These are phyloP conservation scores for Chionis minor DNA, from an alignment of 2,113 vertebrate genomes.

Conservation along the genomic window DNA sequence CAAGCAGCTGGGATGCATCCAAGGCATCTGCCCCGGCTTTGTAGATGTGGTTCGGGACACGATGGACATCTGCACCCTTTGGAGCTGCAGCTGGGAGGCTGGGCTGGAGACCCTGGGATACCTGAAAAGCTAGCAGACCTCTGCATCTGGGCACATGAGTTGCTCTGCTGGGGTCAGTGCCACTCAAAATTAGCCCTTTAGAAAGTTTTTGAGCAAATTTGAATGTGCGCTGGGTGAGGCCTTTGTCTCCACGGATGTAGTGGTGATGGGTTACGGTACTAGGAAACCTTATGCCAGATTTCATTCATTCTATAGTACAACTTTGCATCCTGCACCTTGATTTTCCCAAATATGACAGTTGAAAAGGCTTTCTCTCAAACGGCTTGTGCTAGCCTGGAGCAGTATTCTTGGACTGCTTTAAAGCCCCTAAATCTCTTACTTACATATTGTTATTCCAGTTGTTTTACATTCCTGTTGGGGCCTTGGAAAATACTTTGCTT, in stretches of 20 bases:
- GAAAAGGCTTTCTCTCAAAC: not conserved
- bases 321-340: not conserved
- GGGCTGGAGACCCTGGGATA: not conserved
- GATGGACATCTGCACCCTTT: not conserved
- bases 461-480: not conserved
- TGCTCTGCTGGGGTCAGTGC: not conserved
- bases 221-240: not conserved
- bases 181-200: not conserved
- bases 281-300: not conserved
- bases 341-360: not conserved
- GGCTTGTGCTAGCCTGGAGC: not conserved
- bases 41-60: not conserved
- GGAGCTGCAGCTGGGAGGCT: not conserved
- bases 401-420: not conserved
- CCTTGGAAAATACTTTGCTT: not conserved
- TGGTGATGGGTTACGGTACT: not conserved
- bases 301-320: not conserved
- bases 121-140: not conserved
- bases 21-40: not conserved
- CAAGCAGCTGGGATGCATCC: not conserved
- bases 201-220: not conserved
- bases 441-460: not conserved
- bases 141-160: rapidly evolving
- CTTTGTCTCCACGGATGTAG: not conserved
- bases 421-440: not conserved